Evolutionary conservation across 2,113 vertebrate species (phyloP).

Genomic region (Ornithorhynchus anatinus): DNA sequence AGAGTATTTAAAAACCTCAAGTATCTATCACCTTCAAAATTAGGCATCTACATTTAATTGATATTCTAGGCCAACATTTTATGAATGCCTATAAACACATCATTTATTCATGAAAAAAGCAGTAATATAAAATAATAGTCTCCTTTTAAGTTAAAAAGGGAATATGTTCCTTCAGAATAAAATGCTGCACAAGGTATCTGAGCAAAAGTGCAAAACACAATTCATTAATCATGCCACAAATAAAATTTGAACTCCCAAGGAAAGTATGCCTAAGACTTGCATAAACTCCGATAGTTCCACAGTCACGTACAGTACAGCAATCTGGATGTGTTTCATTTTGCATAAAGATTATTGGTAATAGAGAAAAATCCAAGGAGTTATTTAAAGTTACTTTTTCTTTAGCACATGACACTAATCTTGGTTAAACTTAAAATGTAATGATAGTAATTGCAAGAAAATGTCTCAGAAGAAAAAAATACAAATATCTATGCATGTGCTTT

Average conservation of each 20-base stretch:
- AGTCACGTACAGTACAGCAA: slow-evolving; percentile 47
- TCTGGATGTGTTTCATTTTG: slow-evolving; percentile 49
- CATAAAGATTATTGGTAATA: slow-evolving; percentile 57
- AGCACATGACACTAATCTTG: slow-evolving; percentile 43
- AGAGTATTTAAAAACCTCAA: slow-evolving; percentile 5
- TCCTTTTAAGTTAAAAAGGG: slow-evolving; percentile 51
- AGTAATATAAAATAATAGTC: slow-evolving; percentile 51
- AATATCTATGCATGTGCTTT: too few relatives aligned
- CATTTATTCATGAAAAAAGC: slow-evolving; percentile 66
- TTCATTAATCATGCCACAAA: slow-evolving; percentile 67
- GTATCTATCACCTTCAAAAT: slow-evolving; percentile 51
- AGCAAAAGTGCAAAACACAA: slow-evolving; percentile 64
- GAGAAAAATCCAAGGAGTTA: slow-evolving; percentile 49
- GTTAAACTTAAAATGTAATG: slow-evolving; percentile 33
- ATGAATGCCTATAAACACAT: slow-evolving; percentile 56
- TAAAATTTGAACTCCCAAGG: slow-evolving; percentile 34
- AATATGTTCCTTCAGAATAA: slow-evolving; percentile 50
- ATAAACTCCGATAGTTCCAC: slow-evolving; percentile 51
- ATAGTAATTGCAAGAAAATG: slow-evolving; percentile 60
- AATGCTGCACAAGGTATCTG: slow-evolving; percentile 65
- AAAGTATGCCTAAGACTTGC: slow-evolving; percentile 57
- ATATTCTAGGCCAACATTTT: slow-evolving; percentile 48
- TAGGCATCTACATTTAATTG: slow-evolving; percentile 41
- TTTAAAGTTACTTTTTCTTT: slow-evolving; percentile 58
- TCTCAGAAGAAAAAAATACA: too few relatives aligned